phyloP scores from a whole-genome alignment of 2,797 vertebrate genomes.

The Protosalanx chinensis region DNA sequence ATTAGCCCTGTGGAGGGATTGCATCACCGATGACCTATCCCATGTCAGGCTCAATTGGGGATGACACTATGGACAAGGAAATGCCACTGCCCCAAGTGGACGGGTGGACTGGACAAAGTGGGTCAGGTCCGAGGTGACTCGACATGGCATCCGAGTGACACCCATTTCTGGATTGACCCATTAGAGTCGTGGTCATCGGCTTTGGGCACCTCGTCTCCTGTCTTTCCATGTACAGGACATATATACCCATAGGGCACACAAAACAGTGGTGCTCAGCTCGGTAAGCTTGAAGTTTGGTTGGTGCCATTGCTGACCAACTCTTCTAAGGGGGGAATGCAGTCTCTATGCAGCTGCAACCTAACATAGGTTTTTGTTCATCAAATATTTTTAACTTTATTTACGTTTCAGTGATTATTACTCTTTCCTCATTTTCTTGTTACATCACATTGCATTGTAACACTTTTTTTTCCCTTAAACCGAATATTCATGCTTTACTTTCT shows the following conservation, averaged over 20 bases:
- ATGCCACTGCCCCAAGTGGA: conserved; percentile 7
- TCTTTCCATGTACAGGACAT: conserved; percentile 53
- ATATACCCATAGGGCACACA: conserved; percentile 60
- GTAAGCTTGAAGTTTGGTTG: conserved; percentile 34
- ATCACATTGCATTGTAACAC: too few species aligned
- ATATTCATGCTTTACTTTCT: too few species aligned
- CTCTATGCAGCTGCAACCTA: conserved; percentile 21
- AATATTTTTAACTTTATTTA: too few species aligned
- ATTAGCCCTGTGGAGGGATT: conserved; percentile 57
- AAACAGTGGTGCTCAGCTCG: conserved; percentile 60
- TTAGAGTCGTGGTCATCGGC: conserved; percentile 43
- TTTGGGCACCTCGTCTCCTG: conserved; percentile 44
- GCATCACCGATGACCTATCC: conserved; percentile 29
- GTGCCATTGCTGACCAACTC: background rate
- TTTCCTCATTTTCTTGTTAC: too few species aligned
- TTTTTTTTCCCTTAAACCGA: too few species aligned
- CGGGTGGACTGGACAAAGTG: conserved; percentile 54
- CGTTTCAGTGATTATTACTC: too few species aligned
- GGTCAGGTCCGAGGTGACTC: conserved; percentile 65
- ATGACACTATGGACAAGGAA: conserved; percentile 9
- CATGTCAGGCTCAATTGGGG: conserved; percentile 56
- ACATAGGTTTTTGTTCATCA: too few species aligned
- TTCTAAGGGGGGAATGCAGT: background rate
- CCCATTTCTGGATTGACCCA: conserved; percentile 57
- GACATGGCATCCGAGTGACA: conserved; percentile 50